A percentile compares a stretch with the other conserved stretches of the same genome.
phyloP scores from a whole-genome alignment of 2,888 invertebrate genomes.

The Augiades crinisus region DNA sequence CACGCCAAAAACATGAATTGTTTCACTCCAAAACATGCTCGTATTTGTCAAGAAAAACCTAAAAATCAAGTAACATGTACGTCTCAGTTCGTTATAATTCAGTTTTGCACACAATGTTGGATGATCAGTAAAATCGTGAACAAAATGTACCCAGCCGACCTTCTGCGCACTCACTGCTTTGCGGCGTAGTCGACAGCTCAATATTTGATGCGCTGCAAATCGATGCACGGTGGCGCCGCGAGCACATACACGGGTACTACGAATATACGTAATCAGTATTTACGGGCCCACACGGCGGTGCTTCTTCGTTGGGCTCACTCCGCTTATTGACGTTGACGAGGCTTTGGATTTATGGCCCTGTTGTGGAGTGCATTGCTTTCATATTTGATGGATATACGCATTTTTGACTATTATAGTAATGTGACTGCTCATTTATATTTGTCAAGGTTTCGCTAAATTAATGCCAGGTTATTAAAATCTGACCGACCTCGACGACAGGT shows the following conservation, averaged over 20 bases:
- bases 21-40: no score
- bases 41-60: no score
- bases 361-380: constrained; percentile 16
- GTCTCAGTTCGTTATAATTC: no score
- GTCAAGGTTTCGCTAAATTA: no score
- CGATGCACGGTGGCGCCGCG: constrained; percentile 48
- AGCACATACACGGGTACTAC: neutral
- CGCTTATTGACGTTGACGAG: constrained; percentile 22
- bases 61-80: no score
- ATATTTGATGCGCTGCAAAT: constrained; percentile 72
- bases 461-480: no score
- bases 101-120: no score
- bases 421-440: no score
- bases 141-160: neutral
- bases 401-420: neutral
- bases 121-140: no score
- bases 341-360: constrained; percentile 11
- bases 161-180: neutral
- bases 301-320: constrained; percentile 21
- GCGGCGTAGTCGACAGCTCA: constrained; percentile 45
- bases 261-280: constrained; percentile 30
- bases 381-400: constrained; percentile 18
- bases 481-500: no score
- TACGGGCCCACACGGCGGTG: constrained; percentile 23
- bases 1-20: no score